A percentile compares a stretch with the other conserved stretches of the same genome.
phyloP scores from a whole-genome alignment of 2,113 vertebrate genomes.

The Hemiscyllium ocellatum region DNA sequence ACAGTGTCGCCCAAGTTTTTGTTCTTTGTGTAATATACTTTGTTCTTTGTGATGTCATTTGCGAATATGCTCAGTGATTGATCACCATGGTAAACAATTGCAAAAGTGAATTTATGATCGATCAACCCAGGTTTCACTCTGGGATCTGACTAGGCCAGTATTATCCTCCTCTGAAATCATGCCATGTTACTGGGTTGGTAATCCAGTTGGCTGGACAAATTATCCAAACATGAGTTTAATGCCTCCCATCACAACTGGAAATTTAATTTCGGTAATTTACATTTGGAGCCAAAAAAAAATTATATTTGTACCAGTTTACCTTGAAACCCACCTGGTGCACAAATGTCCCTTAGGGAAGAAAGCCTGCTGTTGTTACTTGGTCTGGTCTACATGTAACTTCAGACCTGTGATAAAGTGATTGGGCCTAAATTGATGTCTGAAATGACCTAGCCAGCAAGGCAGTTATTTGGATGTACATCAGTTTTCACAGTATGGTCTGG shows the following conservation, averaged over 20 bases:
- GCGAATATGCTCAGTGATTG: no score
- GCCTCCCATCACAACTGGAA: not conserved
- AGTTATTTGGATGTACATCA: not conserved
- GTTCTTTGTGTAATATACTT: no score
- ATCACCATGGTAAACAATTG: no score
- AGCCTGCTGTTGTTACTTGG: not conserved
- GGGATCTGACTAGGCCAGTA: no score
- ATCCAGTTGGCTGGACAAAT: no score
- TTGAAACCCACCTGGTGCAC: not conserved
- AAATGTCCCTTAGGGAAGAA: not conserved
- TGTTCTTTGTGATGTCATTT: no score
- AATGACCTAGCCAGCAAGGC: not conserved
- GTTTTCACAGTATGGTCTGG: not conserved
- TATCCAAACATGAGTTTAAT: not conserved
- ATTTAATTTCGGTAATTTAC: not conserved
- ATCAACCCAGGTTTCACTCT: no score
- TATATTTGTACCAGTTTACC: no score
- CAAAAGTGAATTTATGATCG: no score
- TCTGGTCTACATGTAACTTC: not conserved
- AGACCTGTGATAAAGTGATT: not conserved
- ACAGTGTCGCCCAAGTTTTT: no score
- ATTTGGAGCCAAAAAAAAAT: not conserved
- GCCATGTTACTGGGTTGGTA: no score
- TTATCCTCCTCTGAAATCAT: no score
- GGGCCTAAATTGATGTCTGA: not conserved